Evolutionary conservation across 2,113 vertebrate genomes (phyloP).

Genomic region (Ochotona princeps): DNA sequence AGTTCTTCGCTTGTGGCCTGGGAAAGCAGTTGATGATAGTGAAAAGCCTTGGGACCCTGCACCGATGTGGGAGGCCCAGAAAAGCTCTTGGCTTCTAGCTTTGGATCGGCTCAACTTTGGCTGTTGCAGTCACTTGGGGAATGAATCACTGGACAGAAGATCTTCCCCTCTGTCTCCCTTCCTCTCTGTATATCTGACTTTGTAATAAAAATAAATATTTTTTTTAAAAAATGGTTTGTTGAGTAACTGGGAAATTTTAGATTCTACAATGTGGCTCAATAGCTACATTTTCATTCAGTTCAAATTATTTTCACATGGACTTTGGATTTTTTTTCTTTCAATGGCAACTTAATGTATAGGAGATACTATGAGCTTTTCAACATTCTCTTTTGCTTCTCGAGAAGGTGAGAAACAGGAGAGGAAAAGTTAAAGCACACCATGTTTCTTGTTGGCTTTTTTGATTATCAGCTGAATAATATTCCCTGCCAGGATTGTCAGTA

Average conservation of each 20-base stretch:
- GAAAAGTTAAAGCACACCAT: neutral
- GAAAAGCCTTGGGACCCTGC: no score
- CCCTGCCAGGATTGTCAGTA: neutral
- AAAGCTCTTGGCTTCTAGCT: no score
- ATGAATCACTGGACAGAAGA: no score
- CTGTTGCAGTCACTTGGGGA: no score
- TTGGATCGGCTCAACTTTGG: no score
- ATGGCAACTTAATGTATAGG: neutral
- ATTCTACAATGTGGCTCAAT: neutral
- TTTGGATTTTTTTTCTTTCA: neutral
- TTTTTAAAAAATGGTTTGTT: neutral
- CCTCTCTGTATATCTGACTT: no score
- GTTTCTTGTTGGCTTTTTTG: neutral
- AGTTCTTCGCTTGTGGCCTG: no score
- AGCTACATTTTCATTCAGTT: neutral
- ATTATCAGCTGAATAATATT: neutral
- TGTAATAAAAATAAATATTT: no score
- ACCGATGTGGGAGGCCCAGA: no score
- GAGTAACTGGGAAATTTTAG: neutral
- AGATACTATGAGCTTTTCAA: neutral
- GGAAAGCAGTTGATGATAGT: no score
- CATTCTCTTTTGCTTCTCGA: neutral
- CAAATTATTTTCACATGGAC: neutral
- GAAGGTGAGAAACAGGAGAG: neutral
- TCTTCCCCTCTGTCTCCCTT: no score